A percentile compares a stretch with the other conserved stretches of the same genome.
These are phyloP conservation scores for Chrysina gloriosa DNA, from an alignment of 2,888 invertebrate species.

Conservation along the genomic window DNA sequence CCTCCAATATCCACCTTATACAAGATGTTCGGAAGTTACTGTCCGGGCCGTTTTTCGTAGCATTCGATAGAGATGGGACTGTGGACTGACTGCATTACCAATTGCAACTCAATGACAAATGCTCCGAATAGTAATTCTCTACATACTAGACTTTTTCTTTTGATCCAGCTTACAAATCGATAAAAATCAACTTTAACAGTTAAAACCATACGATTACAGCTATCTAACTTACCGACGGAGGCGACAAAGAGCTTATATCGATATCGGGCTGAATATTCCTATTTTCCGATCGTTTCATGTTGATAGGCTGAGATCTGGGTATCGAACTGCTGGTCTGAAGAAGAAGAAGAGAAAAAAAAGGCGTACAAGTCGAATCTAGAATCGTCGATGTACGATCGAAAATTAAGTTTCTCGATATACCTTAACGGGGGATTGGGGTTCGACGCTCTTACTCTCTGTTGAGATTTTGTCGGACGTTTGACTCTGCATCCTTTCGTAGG, in stretches of 20 bases:
- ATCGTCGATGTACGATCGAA: no score
- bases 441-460: constrained; percentile 44
- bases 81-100: no score
- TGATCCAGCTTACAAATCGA: no score
- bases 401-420: constrained; percentile 36
- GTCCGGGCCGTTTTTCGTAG: no score
- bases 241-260: constrained; percentile 92
- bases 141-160: no score
- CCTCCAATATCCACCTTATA: no score
- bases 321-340: constrained; percentile 66
- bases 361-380: no score
- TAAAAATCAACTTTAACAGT: neutral
- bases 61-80: no score
- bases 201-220: neutral
- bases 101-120: no score
- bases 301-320: constrained; percentile 88
- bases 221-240: constrained; percentile 78
- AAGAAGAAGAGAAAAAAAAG: constrained; percentile 8
- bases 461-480: constrained; percentile 29
- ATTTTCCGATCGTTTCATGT: constrained; percentile 81
- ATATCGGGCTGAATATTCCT: constrained; percentile 81
- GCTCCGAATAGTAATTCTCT: no score
- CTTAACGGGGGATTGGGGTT: constrained; percentile 48
- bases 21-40: no score
- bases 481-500: constrained; percentile 64